Conservation (phyloP, 1,140 invertebrate species). For the Neodiprion pinetum region DNA sequence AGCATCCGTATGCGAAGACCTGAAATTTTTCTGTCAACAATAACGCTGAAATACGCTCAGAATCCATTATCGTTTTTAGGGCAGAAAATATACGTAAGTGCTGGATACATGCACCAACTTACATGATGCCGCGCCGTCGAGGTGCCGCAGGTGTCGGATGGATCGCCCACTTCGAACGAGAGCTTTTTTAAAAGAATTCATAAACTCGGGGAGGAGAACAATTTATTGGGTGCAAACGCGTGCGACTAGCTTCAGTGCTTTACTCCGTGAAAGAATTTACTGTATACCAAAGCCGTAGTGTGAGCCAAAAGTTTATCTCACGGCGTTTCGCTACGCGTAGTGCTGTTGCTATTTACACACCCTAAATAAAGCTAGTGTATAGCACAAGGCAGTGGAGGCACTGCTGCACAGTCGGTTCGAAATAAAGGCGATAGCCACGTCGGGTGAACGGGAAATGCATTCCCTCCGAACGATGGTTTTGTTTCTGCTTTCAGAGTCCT, state of each 20-base stretch:
- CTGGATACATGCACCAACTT: background rate
- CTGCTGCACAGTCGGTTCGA: background rate
- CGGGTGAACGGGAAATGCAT: background rate
- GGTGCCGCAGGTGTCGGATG: background rate
- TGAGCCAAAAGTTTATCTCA: background rate
- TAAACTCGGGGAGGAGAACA: background rate
- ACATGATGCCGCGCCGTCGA: background rate
- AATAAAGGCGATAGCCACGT: background rate
- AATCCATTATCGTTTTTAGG: background rate
- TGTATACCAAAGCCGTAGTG: background rate
- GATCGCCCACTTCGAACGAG: background rate
- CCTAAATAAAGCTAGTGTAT: background rate
- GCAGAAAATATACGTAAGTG: background rate
- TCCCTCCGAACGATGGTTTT: background rate
- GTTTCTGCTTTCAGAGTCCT: background rate
- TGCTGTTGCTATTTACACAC: background rate
- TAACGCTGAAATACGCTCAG: background rate
- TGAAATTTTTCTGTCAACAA: background rate
- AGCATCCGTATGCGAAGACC: background rate
- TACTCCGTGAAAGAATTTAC: background rate
- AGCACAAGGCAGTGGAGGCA: background rate
- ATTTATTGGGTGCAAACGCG: background rate
- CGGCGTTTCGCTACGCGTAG: background rate
- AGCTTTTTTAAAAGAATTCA: slow-evolving; percentile 4
- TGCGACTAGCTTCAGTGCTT: background rate